A percentile compares a stretch with the other conserved stretches of the same genome.
Evolutionary conservation across 2,113 vertebrate genomes (phyloP).

Genomic region (Neofelis nebulosa): DNA sequence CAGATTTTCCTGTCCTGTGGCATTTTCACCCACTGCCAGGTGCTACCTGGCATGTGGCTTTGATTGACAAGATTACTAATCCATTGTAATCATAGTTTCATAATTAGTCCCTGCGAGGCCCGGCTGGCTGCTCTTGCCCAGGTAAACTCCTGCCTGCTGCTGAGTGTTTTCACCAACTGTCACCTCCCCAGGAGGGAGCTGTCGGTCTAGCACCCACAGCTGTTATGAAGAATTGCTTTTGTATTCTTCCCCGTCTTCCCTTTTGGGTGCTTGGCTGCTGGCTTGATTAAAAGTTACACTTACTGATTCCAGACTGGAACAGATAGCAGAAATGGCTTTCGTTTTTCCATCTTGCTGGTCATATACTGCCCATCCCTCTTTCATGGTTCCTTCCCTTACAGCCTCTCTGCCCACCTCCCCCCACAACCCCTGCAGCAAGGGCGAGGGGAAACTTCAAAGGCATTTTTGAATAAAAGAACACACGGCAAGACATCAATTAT

Average conservation of each 20-base stretch:
- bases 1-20: conserved; percentile 81
- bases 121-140: conserved; percentile 76
- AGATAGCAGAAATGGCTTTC: conserved; percentile 53
- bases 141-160: conserved; percentile 82
- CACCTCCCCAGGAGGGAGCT: conserved; percentile 81
- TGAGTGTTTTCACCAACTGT: conserved; percentile 81
- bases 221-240: conserved; percentile 73
- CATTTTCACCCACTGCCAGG: conserved; percentile 81
- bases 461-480: conserved; percentile 80
- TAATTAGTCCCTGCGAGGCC: conserved; percentile 88
- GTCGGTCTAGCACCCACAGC: conserved; percentile 68
- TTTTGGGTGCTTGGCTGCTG: conserved; percentile 30
- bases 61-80: conserved; percentile 89
- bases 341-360: conserved; percentile 4
- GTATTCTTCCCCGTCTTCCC: conserved; percentile 36
- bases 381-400: background rate
- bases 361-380: background rate
- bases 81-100: conserved; percentile 86
- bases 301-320: conserved; percentile 60
- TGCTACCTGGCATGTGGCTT: conserved; percentile 79
- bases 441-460: conserved; percentile 76
- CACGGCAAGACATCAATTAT: conserved; percentile 76
- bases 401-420: background rate
- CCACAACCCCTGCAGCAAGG: conserved; percentile 52
- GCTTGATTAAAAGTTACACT: conserved; percentile 71